These are phyloP conservation scores for Cryptosula pallasiana DNA, from an alignment of 2,888 invertebrate species.

Conservation along the genomic window DNA sequence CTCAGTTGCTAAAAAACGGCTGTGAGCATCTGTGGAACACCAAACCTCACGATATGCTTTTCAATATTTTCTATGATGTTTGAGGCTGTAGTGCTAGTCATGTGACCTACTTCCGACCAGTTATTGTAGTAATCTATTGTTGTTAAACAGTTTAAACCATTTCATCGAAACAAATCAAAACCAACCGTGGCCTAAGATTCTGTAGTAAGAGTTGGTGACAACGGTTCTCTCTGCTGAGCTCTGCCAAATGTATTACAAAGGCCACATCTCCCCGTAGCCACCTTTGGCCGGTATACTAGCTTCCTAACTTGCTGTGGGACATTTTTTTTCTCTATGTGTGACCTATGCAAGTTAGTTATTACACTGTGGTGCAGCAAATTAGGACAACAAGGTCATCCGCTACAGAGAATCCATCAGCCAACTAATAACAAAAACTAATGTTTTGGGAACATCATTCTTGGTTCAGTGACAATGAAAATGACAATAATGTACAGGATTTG, in stretches of 20 bases:
- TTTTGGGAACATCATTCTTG: neutral
- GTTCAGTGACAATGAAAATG: neutral
- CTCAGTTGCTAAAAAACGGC: neutral
- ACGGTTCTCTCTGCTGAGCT: neutral
- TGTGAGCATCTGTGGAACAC: neutral
- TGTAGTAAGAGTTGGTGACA: neutral
- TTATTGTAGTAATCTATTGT: neutral
- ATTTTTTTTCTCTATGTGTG: neutral
- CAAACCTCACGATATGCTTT: neutral
- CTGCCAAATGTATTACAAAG: neutral
- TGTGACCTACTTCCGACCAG: neutral
- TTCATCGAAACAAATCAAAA: neutral
- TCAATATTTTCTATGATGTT: neutral
- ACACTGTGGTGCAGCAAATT: neutral
- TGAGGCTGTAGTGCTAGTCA: neutral
- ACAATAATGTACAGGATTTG: too few species aligned
- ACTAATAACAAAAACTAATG: neutral
- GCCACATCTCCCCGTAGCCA: neutral
- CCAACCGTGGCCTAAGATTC: neutral
- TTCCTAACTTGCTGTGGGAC: neutral
- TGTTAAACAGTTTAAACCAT: neutral
- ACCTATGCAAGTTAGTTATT: neutral
- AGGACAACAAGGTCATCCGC: neutral
- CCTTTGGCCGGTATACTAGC: neutral
- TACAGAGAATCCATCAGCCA: neutral